A percentile compares a stretch with the other conserved stretches of the same genome.
phyloP scores from a whole-genome alignment of 2,113 vertebrate genomes.

The Ammodramus savannarum region DNA sequence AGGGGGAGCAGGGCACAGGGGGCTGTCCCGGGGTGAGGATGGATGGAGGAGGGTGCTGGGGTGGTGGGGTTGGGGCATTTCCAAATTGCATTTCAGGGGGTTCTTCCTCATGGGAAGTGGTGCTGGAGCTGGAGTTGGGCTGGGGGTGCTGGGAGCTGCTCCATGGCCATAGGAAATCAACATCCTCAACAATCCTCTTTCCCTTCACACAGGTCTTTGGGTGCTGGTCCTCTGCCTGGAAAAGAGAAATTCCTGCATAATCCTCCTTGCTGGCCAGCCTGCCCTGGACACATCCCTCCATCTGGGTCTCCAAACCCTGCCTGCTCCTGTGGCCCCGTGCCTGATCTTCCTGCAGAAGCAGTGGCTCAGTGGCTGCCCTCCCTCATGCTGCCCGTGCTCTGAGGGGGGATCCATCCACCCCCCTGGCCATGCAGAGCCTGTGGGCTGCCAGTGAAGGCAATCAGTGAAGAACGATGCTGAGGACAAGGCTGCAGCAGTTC shows the following conservation, averaged over 20 bases:
- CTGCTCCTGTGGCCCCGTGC: background rate
- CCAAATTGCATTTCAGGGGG: no score
- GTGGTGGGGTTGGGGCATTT: background rate
- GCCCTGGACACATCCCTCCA: background rate
- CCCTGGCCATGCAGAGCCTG: rapidly evolving
- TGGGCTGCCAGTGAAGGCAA: background rate
- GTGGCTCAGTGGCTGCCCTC: background rate
- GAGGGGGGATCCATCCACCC: background rate
- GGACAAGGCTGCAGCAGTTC: constrained; percentile 6
- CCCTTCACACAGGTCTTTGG: background rate
- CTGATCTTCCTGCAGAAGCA: background rate
- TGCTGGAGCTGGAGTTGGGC: background rate
- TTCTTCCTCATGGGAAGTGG: rapidly evolving
- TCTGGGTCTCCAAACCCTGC: background rate
- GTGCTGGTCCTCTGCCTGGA: background rate
- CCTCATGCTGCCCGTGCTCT: background rate
- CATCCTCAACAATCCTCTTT: background rate
- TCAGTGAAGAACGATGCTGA: constrained; percentile 39
- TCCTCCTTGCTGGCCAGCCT: background rate
- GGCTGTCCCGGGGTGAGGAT: background rate
- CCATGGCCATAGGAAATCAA: rapidly evolving
- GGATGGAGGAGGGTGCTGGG: rapidly evolving
- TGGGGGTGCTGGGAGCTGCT: rapidly evolving
- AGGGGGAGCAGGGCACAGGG: rapidly evolving
- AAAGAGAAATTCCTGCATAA: background rate